Evolutionary conservation across 1,140 invertebrate genomes (phyloP).

Genomic region (Drosophila bifasciata): DNA sequence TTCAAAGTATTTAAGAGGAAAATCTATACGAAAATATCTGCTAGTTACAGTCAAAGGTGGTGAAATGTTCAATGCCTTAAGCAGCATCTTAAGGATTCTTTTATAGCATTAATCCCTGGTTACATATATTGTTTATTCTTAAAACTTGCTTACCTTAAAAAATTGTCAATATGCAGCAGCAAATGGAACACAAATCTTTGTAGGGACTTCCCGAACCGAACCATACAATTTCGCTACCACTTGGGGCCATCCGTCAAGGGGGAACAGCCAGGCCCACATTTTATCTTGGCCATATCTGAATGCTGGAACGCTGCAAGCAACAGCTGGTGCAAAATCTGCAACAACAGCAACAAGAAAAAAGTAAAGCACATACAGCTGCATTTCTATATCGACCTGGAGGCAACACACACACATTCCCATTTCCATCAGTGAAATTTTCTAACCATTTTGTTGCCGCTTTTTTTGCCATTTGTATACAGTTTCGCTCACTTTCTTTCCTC

Average conservation of each 20-base stretch:
- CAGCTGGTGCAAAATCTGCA: conserved; percentile 49
- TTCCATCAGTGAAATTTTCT: conserved; percentile 61
- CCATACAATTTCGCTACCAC: too few species aligned
- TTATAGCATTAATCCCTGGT: too few species aligned
- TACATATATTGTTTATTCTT: too few species aligned
- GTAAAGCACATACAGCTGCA: conserved; percentile 12
- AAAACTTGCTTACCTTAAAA: too few species aligned
- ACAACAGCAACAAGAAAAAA: conserved; percentile 40
- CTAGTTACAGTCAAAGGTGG: neutral
- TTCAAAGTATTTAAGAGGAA: neutral
- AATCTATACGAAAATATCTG: neutral
- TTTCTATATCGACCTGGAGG: too few species aligned
- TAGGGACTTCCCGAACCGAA: too few species aligned
- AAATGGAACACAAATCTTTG: too few species aligned
- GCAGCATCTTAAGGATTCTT: neutral
- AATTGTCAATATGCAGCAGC: too few species aligned
- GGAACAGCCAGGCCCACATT: too few species aligned
- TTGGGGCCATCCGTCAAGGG: neutral
- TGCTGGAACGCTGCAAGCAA: conserved; percentile 27
- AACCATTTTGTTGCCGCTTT: conserved; percentile 52
- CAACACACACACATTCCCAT: conserved; percentile 5
- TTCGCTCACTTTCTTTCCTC: conserved; percentile 8
- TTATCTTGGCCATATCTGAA: neutral
- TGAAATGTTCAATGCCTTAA: neutral
- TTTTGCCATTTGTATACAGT: conserved; percentile 27